Conservation (phyloP, 2,888 invertebrate species). For the Drosophila nigricruria region DNA sequence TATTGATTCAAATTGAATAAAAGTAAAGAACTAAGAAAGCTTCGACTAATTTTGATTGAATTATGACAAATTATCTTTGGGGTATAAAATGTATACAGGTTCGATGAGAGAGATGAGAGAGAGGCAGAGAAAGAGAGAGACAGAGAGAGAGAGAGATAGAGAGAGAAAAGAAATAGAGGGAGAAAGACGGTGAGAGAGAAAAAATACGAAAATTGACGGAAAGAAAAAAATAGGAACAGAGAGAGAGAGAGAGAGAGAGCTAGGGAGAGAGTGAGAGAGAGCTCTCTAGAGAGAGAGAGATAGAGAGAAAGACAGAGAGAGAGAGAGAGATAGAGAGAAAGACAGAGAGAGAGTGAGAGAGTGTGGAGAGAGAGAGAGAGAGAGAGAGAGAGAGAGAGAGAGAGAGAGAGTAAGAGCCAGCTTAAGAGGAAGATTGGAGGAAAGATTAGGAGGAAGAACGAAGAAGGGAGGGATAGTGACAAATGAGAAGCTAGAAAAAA, state of each 20-base stretch:
- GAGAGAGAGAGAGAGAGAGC: background rate
- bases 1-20: background rate
- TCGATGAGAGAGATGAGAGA: background rate
- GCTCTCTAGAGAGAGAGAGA: too few relatives aligned
- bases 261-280: background rate
- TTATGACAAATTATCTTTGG: too few relatives aligned
- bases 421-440: too few relatives aligned
- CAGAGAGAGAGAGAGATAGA: too few relatives aligned
- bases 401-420: background rate
- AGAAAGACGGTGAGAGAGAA: too few relatives aligned
- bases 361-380: background rate
- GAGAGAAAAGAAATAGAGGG: too few relatives aligned
- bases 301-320: background rate
- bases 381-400: background rate
- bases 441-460: too few relatives aligned
- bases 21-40: background rate
- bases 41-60: background rate
- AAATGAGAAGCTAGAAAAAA: too few relatives aligned
- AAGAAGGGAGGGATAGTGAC: background rate
- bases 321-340: background rate
- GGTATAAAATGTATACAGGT: background rate
- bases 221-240: too few relatives aligned
- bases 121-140: background rate
- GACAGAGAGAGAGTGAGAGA: background rate
- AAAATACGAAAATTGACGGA: too few relatives aligned